Percentiles rank a stretch among this genome's conserved stretches.
Conservation (phyloP, 2,113 vertebrate genomes). For the Dicerorhinus sumatrensis region DNA sequence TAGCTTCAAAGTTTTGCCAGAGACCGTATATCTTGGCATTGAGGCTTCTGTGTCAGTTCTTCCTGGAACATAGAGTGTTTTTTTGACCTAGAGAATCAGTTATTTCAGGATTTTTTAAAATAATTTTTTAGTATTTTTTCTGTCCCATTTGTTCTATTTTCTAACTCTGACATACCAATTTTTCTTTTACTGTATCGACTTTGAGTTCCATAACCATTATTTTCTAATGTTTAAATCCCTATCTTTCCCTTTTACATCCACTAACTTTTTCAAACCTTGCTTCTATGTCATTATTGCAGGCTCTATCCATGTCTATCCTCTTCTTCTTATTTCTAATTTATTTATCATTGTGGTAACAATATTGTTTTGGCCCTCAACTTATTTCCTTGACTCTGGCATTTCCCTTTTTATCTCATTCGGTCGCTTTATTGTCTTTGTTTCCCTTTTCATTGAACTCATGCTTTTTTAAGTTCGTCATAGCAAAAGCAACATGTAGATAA, state of each 20-base stretch:
- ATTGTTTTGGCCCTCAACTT: background rate
- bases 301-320: background rate
- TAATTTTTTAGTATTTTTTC: background rate
- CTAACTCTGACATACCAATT: background rate
- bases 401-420: background rate
- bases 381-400: background rate
- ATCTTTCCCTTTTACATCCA: background rate
- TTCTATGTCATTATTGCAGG: background rate
- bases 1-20: constrained; percentile 14
- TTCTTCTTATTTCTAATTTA: background rate
- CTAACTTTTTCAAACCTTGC: background rate
- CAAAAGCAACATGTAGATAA: background rate
- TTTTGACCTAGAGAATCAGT: background rate
- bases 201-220: background rate
- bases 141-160: background rate
- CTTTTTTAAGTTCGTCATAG: background rate
- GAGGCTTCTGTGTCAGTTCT: background rate
- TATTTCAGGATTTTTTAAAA: background rate
- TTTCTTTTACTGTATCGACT: background rate
- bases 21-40: background rate
- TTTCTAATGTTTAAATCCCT: background rate
- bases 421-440: background rate
- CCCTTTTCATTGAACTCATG: background rate
- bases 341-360: background rate
- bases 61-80: background rate